Percentiles rank a stretch among this genome's conserved stretches.
These are phyloP conservation scores for Neomorphus geoffroyi DNA, from an alignment of 2,797 vertebrate genomes.

Conservation along the genomic window DNA sequence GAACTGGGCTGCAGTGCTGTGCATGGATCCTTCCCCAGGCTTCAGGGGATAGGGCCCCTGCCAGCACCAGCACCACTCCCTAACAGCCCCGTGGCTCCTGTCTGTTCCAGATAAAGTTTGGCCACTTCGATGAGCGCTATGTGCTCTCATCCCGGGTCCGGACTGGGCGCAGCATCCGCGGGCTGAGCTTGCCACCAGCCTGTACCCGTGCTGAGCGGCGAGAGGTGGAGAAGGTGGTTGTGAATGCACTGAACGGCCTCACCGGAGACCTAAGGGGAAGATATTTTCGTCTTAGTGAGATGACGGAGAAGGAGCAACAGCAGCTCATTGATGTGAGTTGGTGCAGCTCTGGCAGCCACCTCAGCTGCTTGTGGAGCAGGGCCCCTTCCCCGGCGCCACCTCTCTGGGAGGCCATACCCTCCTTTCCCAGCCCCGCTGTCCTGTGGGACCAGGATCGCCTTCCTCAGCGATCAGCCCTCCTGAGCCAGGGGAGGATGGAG, in stretches of 20 bases:
- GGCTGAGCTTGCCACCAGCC: slow-evolving; percentile 92
- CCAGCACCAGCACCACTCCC: fast-evolving
- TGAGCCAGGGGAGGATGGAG: not conserved
- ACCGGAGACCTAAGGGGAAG: slow-evolving; percentile 84
- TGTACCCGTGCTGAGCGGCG: slow-evolving; percentile 92
- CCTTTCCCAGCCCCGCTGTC: not conserved
- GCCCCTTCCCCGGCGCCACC: not conserved
- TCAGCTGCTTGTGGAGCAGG: fast-evolving
- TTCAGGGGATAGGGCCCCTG: not conserved
- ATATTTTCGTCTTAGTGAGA: slow-evolving; percentile 90
- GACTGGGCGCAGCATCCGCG: slow-evolving; percentile 95
- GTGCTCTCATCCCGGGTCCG: slow-evolving; percentile 94
- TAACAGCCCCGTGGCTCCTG: fast-evolving
- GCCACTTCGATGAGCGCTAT: slow-evolving; percentile 91
- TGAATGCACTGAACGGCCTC: slow-evolving; percentile 88
- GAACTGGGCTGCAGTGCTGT: not conserved
- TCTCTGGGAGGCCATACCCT: fast-evolving
- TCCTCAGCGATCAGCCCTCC: not conserved
- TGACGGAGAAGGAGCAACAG: slow-evolving; percentile 94
- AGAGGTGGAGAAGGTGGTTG: slow-evolving; percentile 91
- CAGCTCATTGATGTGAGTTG: slow-evolving; percentile 93
- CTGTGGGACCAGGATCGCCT: not conserved
- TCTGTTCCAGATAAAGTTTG: slow-evolving; percentile 84
- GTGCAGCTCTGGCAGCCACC: not conserved
- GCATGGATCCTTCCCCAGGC: fast-evolving